Evolutionary conservation across 2,797 vertebrate species (phyloP), one percentile per base, ranked within the genome.

Genomic region (Falco novaeseelandiae): DNA sequence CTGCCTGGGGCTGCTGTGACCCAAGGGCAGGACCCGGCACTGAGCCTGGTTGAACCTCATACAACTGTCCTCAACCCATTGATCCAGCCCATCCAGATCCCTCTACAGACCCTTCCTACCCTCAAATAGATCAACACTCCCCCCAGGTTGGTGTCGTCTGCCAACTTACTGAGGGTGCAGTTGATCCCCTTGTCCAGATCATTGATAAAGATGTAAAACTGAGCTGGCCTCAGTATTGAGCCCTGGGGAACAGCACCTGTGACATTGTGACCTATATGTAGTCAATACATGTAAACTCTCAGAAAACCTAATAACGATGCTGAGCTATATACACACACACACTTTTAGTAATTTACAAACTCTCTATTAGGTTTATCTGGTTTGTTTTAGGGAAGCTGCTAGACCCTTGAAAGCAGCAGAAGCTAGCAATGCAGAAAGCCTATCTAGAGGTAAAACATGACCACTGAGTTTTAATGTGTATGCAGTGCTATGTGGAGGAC

Each of bases 21-120:
- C 21, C 1, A 1, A 11, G 20, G 4, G n/a, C 14, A 65, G 14
- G 44, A 52, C 29, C 29, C 1, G 0, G 51, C 8, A 20, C 21
- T 30, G 34, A 2, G 5, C 21, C 27, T 10, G 32, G 4, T 14
- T 77, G n/a, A 65, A 9, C 4, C 23, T 66, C 46, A 42, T 8
- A 21, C 18, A 3, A 1, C 4, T 14, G 52, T 36, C 26, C 52
- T 8, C 1, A 7, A 26, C 13, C 40, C 40, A 42, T 22, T 1
- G 5, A 55, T 72, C 13, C 52, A 66, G 8, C 52, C 40, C 61
- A 40, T 36, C 52, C 34, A 66, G 34, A 66, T 4, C 19, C 7
- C 8, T 55, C 40, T 83, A 59, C 14, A 16, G 52, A 61, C 6
- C 40, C 23, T 55, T 12, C 46, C 34, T 25, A 3, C 6, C 26